Evolutionary conservation across 2,888 invertebrate genomes (phyloP).

Genomic region (Macrosiphum euphorbiae): DNA sequence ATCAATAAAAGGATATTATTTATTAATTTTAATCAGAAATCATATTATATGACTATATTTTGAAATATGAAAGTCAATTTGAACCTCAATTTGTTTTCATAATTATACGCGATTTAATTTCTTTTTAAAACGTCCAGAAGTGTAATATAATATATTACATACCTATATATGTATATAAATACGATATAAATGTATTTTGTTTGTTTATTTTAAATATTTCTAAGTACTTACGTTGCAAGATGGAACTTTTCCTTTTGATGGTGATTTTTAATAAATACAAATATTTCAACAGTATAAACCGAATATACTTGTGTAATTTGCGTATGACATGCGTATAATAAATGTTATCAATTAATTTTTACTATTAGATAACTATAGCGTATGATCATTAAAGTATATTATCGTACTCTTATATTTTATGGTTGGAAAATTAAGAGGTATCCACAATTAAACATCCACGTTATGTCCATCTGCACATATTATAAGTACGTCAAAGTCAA

Average conservation of each 20-base stretch:
- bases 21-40: background rate
- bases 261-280: background rate
- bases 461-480: background rate
- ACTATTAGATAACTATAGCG: background rate
- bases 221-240: background rate
- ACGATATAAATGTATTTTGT: background rate
- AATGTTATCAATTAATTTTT: background rate
- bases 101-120: background rate
- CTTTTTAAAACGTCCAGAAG: background rate
- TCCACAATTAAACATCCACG: background rate
- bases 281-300: background rate
- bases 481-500: background rate
- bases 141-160: background rate
- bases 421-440: background rate
- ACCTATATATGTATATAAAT: background rate
- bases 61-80: background rate
- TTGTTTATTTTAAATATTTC: background rate
- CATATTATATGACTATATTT: background rate
- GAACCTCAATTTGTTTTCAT: background rate
- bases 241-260: background rate
- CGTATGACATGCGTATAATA: background rate
- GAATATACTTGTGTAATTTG: background rate
- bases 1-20: background rate
- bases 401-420: background rate
- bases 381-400: background rate